Evolutionary conservation across 2,888 invertebrate species (phyloP).

Genomic region (Pelosia muscerda): DNA sequence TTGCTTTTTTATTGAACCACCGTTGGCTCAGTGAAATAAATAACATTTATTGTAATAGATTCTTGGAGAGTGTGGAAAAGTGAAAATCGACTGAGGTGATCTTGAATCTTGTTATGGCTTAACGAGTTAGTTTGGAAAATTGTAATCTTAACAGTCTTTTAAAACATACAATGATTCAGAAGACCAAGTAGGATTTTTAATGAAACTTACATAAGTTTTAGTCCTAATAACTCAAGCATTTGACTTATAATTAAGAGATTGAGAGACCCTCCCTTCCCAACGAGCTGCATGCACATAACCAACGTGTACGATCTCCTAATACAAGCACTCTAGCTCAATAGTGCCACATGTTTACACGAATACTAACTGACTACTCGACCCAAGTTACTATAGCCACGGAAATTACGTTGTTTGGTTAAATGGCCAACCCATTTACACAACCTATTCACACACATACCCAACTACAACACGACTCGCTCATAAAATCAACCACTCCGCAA

Average conservation of each 20-base stretch:
- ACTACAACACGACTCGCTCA: background rate
- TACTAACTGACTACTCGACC: background rate
- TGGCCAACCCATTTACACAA: background rate
- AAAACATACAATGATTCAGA: too few relatives aligned
- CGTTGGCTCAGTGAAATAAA: slow-evolving; percentile 26
- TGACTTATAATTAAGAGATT: background rate
- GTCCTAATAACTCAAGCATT: background rate
- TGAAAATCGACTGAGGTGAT: background rate
- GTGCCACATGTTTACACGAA: slow-evolving; percentile 1
- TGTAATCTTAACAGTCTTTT: too few relatives aligned
- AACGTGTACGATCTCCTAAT: background rate
- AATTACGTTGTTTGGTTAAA: background rate
- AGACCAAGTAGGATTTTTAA: background rate
- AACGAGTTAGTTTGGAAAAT: too few relatives aligned
- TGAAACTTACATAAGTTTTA: background rate
- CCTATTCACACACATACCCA: background rate
- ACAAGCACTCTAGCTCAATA: background rate
- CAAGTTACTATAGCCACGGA: background rate
- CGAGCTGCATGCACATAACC: background rate
- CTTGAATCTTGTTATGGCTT: background rate
- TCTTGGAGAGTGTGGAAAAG: background rate
- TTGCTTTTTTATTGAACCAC: slow-evolving; percentile 46
- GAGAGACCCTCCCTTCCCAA: background rate
- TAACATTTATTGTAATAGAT: background rate
- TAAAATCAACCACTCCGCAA: slow-evolving; percentile 15